Evolutionary conservation across 1,140 invertebrate species (phyloP).

Genomic region (Drosophila quadrilineata): DNA sequence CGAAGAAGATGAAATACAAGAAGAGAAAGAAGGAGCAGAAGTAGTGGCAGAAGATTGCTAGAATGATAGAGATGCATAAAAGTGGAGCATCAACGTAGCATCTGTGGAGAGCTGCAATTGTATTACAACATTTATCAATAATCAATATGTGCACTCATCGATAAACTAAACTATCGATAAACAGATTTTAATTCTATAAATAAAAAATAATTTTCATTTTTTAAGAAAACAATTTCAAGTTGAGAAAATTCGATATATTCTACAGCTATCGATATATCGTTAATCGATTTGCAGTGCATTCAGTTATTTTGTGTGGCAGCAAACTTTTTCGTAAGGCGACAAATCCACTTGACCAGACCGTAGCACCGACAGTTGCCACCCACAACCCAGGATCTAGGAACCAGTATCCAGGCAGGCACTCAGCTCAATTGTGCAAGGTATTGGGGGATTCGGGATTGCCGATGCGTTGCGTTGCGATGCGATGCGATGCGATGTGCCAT

Average conservation of each 20-base stretch:
- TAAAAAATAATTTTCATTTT: too few relatives aligned
- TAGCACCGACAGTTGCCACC: slow-evolving; percentile 32
- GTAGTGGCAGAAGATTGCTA: background rate
- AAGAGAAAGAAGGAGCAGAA: background rate
- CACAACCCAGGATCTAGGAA: too few relatives aligned
- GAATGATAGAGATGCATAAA: background rate
- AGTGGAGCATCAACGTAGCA: too few relatives aligned
- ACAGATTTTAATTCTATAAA: too few relatives aligned
- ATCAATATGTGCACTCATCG: too few relatives aligned
- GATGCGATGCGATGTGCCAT: slow-evolving; percentile 20
- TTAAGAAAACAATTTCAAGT: too few relatives aligned
- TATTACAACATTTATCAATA: too few relatives aligned
- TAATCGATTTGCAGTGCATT: background rate
- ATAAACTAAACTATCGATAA: too few relatives aligned
- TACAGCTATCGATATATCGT: too few relatives aligned
- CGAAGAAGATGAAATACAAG: background rate
- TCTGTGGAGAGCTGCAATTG: too few relatives aligned
- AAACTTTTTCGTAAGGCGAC: background rate
- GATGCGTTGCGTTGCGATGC: slow-evolving; percentile 22
- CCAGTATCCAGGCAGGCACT: too few relatives aligned
- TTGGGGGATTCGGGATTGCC: slow-evolving; percentile 41
- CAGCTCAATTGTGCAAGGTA: slow-evolving; percentile 65
- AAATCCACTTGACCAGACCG: slow-evolving; percentile 20
- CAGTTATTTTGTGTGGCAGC: background rate
- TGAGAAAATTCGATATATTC: too few relatives aligned